phyloP scores from a whole-genome alignment of 1,140 invertebrate species.

The Dreissena rostriformis region DNA sequence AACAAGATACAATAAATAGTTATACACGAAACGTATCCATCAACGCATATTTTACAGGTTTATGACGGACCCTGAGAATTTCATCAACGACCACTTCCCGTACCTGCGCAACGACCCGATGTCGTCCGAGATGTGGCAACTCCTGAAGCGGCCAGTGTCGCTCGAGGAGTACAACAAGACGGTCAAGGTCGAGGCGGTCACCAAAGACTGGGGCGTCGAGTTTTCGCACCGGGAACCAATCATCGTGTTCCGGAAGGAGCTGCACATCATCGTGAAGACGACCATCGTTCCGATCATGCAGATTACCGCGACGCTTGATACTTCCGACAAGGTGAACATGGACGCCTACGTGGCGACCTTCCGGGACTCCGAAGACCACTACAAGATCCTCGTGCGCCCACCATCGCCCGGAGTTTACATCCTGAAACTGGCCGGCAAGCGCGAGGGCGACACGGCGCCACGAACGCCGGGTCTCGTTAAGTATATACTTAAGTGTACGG shows the following conservation, averaged over 20 bases:
- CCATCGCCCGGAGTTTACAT: conserved; percentile 53
- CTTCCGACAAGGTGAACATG: conserved; percentile 55
- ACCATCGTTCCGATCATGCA: conserved; percentile 54
- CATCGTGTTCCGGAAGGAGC: conserved; percentile 53
- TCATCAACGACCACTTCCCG: conserved; percentile 83
- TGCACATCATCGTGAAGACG: conserved; percentile 56
- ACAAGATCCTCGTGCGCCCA: conserved; percentile 47
- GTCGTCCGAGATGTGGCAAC: conserved; percentile 60
- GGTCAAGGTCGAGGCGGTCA: conserved; percentile 47
- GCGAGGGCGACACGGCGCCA: conserved; percentile 43
- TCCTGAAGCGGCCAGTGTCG: conserved; percentile 59
- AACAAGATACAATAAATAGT: no score
- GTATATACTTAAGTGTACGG: conserved; percentile 55
- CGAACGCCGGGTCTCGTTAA: conserved; percentile 46
- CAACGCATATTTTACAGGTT: conserved; percentile 66
- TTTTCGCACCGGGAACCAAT: conserved; percentile 55
- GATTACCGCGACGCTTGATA: conserved; percentile 53
- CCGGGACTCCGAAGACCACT: conserved; percentile 50
- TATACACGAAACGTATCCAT: no score
- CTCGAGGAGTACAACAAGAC: conserved; percentile 61
- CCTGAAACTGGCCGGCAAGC: conserved; percentile 48
- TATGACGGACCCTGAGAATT: conserved; percentile 82
- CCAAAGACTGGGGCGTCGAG: conserved; percentile 54
- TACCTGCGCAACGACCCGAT: conserved; percentile 73
- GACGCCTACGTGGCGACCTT: conserved; percentile 54